These are phyloP conservation scores for Sphaeramia orbicularis DNA, from an alignment of 2,797 vertebrate species.

Conservation along the genomic window DNA sequence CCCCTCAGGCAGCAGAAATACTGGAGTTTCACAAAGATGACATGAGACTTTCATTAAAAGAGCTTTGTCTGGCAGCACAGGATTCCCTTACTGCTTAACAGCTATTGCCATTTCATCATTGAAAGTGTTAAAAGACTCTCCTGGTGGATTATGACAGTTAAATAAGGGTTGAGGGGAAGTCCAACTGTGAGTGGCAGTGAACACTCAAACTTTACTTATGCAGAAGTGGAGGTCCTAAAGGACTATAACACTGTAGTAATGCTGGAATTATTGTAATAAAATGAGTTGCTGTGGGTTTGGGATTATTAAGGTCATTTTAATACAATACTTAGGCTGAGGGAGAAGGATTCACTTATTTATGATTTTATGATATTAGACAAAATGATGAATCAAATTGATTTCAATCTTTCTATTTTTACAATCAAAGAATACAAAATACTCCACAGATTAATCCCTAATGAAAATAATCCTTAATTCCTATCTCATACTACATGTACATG, in stretches of 20 bases:
- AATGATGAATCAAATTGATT: too few relatives aligned
- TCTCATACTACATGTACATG: too few relatives aligned
- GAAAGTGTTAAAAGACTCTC: conserved; percentile 50
- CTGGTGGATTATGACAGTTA: conserved; percentile 59
- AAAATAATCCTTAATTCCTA: too few relatives aligned
- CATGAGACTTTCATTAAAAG: conserved; percentile 33
- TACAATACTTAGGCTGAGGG: too few relatives aligned
- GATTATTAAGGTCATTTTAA: too few relatives aligned
- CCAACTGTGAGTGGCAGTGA: conserved; percentile 28
- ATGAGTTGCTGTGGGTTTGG: too few relatives aligned
- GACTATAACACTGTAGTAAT: conserved; percentile 9
- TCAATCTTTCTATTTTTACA: too few relatives aligned
- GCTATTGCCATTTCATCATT: conserved; percentile 51
- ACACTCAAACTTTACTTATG: conserved; percentile 23
- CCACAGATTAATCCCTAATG: too few relatives aligned
- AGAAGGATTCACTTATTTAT: too few relatives aligned
- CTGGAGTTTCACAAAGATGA: conserved; percentile 21
- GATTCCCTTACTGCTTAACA: conserved; percentile 62
- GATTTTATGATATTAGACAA: too few relatives aligned
- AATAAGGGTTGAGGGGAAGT: conserved; percentile 49
- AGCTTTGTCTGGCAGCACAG: conserved; percentile 29
- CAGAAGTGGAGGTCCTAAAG: conserved; percentile 7
- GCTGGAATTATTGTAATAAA: background rate
- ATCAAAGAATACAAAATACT: too few relatives aligned
- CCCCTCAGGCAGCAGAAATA: conserved; percentile 16